These are phyloP conservation scores for Caenorhabditis plicata DNA, from an alignment of 2,888 invertebrate genomes.

Conservation along the genomic window DNA sequence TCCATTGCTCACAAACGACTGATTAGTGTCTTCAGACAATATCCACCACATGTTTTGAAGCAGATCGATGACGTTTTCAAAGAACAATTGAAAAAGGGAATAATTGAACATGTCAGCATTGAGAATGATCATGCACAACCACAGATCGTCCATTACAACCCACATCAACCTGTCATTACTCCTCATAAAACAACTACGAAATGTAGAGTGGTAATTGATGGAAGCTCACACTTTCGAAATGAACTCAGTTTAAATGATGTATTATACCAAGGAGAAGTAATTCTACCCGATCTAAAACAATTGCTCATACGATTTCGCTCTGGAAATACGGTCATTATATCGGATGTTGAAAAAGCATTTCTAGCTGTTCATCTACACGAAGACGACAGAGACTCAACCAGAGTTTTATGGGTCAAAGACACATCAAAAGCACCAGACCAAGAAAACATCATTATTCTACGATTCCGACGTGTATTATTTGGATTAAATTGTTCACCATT, in stretches of 20 bases:
- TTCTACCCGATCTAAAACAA: constrained; percentile 17
- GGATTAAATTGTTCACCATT: constrained; percentile 34
- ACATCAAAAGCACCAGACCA: not conserved
- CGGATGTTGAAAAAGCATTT: constrained; percentile 43
- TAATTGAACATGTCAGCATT: too few relatives aligned
- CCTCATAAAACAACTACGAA: too few relatives aligned
- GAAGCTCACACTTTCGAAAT: constrained; percentile 8
- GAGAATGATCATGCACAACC: too few relatives aligned
- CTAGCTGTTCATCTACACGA: constrained; percentile 27
- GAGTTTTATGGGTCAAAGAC: constrained; percentile 30
- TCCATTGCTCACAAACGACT: too few relatives aligned
- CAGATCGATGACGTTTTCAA: too few relatives aligned
- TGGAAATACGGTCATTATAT: constrained; percentile 4
- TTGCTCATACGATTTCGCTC: constrained; percentile 27
- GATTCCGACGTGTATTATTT: constrained; percentile 35
- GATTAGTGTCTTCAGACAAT: too few relatives aligned
- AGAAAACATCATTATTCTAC: constrained; percentile 17
- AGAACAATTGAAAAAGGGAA: too few relatives aligned
- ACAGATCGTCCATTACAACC: too few relatives aligned
- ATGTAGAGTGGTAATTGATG: too few relatives aligned
- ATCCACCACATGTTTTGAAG: too few relatives aligned
- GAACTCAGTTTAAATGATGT: constrained; percentile 32
- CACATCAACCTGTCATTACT: too few relatives aligned
- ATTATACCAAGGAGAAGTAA: constrained; percentile 26
- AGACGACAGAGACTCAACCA: constrained; percentile 19